Conservation (phyloP, 1,140 invertebrate genomes). For the Himalopsyche phryganea region DNA sequence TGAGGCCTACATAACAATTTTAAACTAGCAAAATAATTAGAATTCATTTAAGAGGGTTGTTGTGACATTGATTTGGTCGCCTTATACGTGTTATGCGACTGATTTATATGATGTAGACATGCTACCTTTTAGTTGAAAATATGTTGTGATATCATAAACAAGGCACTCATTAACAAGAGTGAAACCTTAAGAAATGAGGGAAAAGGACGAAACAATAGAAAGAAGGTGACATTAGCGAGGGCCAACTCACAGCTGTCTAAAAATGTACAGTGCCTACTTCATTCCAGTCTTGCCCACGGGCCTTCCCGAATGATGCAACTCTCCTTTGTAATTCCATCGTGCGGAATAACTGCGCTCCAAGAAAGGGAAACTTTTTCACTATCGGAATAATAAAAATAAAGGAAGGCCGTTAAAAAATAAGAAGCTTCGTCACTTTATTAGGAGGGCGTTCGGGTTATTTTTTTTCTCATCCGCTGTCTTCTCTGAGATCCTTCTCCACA, state of each 20-base stretch:
- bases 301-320: conserved; percentile 17
- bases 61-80: too few relatives aligned
- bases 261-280: too few relatives aligned
- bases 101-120: too few relatives aligned
- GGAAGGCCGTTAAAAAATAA: conserved; percentile 4
- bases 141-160: not conserved
- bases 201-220: not conserved
- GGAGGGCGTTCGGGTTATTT: not conserved
- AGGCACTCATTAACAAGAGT: not conserved
- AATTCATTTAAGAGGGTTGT: too few relatives aligned
- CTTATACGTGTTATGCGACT: too few relatives aligned
- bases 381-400: conserved; percentile 31
- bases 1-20: too few relatives aligned
- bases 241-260: too few relatives aligned
- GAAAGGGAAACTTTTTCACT: conserved; percentile 25
- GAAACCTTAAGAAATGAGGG: not conserved
- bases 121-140: too few relatives aligned
- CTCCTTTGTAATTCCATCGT: conserved; percentile 30
- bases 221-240: too few relatives aligned
- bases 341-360: conserved; percentile 30
- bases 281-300: too few relatives aligned
- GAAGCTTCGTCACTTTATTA: conserved; percentile 11
- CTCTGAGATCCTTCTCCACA: not conserved
- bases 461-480: not conserved
- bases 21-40: too few relatives aligned